Percentiles rank a stretch among this genome's conserved stretches.
Conservation (phyloP, 2,888 invertebrate species). For the Philaethria dido region DNA sequence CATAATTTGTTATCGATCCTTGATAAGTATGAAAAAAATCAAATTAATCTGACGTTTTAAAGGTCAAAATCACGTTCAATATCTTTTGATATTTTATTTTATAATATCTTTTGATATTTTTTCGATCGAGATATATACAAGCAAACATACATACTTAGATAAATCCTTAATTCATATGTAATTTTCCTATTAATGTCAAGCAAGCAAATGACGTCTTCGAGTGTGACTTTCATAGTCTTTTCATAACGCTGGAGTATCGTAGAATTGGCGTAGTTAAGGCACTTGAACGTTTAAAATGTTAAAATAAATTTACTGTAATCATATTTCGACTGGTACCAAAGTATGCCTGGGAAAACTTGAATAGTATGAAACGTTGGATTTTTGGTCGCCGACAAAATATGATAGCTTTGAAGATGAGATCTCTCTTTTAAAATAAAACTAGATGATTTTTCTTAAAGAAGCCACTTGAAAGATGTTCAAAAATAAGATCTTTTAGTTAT, state of each 20-base stretch:
- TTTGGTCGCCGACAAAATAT: conserved; percentile 13
- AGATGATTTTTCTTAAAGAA: conserved; percentile 1
- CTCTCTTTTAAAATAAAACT: conserved; percentile 18
- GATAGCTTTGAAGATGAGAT: conserved; percentile 1
- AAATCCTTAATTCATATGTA: too few species aligned
- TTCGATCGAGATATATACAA: too few species aligned
- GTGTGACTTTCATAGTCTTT: not conserved
- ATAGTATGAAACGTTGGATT: conserved; percentile 1
- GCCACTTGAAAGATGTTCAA: not conserved
- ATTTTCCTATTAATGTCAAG: not conserved
- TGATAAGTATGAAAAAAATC: too few species aligned
- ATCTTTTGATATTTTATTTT: too few species aligned
- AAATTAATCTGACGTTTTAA: too few species aligned
- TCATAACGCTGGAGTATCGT: not conserved
- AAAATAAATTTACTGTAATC: conserved; percentile 8
- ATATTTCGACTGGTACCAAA: conserved; percentile 10
- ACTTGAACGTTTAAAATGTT: conserved; percentile 4
- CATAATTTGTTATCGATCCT: too few species aligned
- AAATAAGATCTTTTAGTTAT: not conserved
- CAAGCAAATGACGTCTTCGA: not conserved
- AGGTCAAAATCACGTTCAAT: too few species aligned
- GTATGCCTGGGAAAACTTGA: not conserved
- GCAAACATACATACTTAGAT: too few species aligned
- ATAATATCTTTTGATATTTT: too few species aligned
- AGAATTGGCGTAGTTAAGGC: not conserved